A percentile compares a stretch with the other conserved stretches of the same genome.
phyloP scores from a whole-genome alignment of 2,113 vertebrate species.

The Vulpes ferrilata region DNA sequence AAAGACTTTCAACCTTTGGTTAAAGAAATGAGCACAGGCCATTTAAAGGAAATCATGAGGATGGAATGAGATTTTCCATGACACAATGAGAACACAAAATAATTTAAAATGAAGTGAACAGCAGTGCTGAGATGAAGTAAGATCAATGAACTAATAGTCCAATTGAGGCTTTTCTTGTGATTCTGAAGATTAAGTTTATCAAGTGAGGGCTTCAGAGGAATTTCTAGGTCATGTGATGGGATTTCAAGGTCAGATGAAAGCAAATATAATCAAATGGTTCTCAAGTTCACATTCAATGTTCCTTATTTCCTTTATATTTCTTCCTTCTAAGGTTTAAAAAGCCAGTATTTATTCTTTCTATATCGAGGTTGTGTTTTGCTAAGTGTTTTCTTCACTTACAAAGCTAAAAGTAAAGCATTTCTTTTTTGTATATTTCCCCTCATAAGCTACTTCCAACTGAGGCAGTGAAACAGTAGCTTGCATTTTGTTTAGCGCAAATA shows the following conservation, averaged over 20 bases:
- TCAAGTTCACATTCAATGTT: not conserved
- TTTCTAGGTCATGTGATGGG: not conserved
- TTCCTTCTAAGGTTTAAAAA: slow-evolving; percentile 39
- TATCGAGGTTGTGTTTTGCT: not conserved
- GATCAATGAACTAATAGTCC: slow-evolving; percentile 37
- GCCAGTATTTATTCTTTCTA: not conserved
- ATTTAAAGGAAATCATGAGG: not conserved
- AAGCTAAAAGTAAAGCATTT: not conserved
- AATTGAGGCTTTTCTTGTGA: slow-evolving; percentile 20
- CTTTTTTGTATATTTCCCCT: not conserved
- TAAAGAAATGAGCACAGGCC: slow-evolving; percentile 33
- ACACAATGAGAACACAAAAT: slow-evolving; percentile 39
- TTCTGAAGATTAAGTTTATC: slow-evolving; percentile 38
- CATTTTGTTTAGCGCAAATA: not conserved
- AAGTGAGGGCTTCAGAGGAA: not conserved
- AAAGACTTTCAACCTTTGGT: slow-evolving; percentile 41
- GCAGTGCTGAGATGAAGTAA: not conserved
- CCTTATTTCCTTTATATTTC: not conserved
- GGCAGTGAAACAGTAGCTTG: not conserved
- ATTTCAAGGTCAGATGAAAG: slow-evolving; percentile 30
- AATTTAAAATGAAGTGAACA: slow-evolving; percentile 26
- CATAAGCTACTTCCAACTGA: not conserved
- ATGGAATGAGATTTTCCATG: not conserved
- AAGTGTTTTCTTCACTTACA: not conserved
- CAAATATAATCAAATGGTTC: not conserved